Base-by-base conservation (phyloP, 1,140 invertebrate genomes). In the Aphelinus atriplicis region DNA sequence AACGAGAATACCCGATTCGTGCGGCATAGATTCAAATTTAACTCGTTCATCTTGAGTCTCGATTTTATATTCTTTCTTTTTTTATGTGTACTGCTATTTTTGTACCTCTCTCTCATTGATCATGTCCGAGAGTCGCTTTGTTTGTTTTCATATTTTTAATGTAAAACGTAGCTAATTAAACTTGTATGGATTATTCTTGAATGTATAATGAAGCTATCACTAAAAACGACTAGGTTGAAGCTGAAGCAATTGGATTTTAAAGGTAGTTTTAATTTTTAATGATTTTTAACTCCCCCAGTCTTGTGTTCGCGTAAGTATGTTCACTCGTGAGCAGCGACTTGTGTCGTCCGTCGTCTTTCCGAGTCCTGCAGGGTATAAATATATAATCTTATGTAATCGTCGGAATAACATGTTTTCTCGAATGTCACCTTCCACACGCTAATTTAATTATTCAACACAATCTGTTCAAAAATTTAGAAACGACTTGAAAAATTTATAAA, bases 151-250 rank as follows among this genome's bases (percentile, higher is more conserved):
- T 26, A 26, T 26, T 26, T 26, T 26, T 26, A 26, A 26, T 26
- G 26, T 26, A 26, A 26, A 26, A 26, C 26, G 26, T 26, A 26
- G 26, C 56, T 45, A 47, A 57, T 56, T 69, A 63, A 64, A 67
- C 26, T 51, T 64, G 48, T 58, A 57, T 64, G 51, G 2, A 64
- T 74, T 55, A 26, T 69, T 51, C 53, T 75, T 69, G 42, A 73
- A 73, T 4, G 68, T 63, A 55, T 58, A 68, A 62, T 48, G 26
- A 65, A 57, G 46, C 26, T 45, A 71, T 53, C 45, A 55, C 63
- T 67, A 74, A 74, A 68, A 68, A 68, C 7, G 47, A 67, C 53
- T 63, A 68, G 58, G 65, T 74, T 68, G 63, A 74, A 74, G 51
- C 10, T 55, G 55, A 66, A 62, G 66, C 48, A 65, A 47, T 62